These are phyloP conservation scores for Yponomeuta malinellus DNA, from an alignment of 2,888 invertebrate genomes.

Conservation along the genomic window DNA sequence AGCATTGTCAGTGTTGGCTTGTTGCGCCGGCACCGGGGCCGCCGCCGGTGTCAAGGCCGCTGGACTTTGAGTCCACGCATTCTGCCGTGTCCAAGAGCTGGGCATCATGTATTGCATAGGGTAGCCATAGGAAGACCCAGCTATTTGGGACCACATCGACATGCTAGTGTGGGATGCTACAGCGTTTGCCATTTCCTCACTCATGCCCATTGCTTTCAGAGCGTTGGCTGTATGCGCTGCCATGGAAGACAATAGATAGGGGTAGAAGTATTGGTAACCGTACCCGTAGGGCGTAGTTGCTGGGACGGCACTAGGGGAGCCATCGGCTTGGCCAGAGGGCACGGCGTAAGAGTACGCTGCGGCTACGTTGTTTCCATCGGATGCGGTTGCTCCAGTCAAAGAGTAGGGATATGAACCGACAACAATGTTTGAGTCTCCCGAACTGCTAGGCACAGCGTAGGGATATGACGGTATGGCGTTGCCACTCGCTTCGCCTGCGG, in stretches of 20 bases:
- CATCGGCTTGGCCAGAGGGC: neutral
- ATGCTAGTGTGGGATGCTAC: conserved; percentile 21
- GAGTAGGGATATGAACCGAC: neutral
- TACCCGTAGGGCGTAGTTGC: conserved; percentile 25
- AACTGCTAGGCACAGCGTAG: neutral
- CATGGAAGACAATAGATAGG: conserved; percentile 52
- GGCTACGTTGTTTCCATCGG: neutral
- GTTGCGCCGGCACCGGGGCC: neutral
- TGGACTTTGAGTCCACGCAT: conserved; percentile 41
- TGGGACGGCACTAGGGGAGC: neutral
- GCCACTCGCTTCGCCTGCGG: neutral
- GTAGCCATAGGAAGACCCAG: conserved; percentile 45
- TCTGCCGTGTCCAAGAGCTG: conserved; percentile 43
- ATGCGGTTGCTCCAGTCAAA: neutral
- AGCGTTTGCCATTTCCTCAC: conserved; percentile 35
- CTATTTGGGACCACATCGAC: conserved; percentile 29
- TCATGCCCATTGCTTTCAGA: conserved; percentile 43
- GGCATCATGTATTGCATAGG: conserved; percentile 53
- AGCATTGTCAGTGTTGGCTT: neutral
- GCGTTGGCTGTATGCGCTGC: conserved; percentile 38
- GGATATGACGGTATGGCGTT: neutral
- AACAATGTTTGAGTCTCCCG: neutral
- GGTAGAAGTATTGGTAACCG: conserved; percentile 54
- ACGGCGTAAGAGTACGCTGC: conserved; percentile 6
- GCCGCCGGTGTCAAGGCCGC: conserved; percentile 27